A percentile compares a stretch with the other conserved stretches of the same genome.
These are phyloP conservation scores for Eulemur rufifrons DNA, from an alignment of 2,113 vertebrate genomes.

Conservation along the genomic window DNA sequence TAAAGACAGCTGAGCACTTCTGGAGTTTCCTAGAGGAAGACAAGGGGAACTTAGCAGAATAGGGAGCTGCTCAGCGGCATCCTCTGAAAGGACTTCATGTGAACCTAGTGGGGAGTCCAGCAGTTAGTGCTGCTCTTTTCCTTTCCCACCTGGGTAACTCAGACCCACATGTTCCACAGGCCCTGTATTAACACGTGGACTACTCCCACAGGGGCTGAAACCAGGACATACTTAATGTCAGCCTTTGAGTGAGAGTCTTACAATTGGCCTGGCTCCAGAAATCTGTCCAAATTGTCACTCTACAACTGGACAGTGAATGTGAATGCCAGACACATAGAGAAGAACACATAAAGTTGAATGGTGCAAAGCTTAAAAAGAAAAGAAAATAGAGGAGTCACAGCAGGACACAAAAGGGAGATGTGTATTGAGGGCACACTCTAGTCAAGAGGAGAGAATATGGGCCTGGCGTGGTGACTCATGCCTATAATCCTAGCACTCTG, in stretches of 20 bases:
- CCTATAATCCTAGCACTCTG: too few species aligned
- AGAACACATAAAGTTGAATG: not conserved
- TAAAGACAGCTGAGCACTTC: not conserved
- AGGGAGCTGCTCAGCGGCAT: not conserved
- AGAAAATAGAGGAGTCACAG: not conserved
- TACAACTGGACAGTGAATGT: not conserved
- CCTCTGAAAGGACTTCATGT: too few species aligned
- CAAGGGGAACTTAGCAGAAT: not conserved
- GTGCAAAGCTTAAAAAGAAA: not conserved
- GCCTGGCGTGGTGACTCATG: too few species aligned
- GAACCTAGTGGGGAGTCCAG: not conserved
- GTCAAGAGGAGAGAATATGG: not conserved
- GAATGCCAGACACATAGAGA: not conserved
- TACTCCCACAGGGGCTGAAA: not conserved
- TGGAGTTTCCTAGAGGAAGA: slow-evolving; percentile 15
- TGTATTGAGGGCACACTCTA: not conserved
- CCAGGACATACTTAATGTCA: not conserved
- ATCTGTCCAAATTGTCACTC: not conserved
- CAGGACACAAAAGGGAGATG: not conserved
- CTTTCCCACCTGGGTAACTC: not conserved
- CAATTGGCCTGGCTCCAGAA: not conserved
- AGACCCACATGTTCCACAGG: not conserved
- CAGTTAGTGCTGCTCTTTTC: not conserved
- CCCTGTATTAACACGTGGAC: not conserved
- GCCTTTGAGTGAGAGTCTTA: not conserved